These are phyloP conservation scores for Myopa tessellatipennis DNA, from an alignment of 2,888 invertebrate species.

Conservation along the genomic window DNA sequence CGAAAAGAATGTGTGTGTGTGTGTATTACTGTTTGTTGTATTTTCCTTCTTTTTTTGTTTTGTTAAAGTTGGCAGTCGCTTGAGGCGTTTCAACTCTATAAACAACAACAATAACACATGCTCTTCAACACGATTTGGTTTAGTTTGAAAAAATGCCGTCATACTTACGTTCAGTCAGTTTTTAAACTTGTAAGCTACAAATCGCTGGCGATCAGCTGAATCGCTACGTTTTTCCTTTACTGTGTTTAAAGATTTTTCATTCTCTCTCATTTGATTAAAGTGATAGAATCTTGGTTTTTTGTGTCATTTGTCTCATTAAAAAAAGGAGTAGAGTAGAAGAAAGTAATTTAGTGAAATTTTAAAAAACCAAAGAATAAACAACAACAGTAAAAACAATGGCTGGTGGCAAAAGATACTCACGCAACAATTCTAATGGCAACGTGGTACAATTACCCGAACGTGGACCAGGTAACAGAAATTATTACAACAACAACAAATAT, in stretches of 20 bases:
- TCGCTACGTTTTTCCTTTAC: conserved; percentile 53
- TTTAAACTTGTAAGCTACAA: conserved; percentile 56
- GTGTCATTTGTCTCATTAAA: no score
- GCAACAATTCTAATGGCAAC: conserved; percentile 64
- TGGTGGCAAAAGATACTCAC: conserved; percentile 62
- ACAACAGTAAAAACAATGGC: conserved; percentile 58
- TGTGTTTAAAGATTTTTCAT: conserved; percentile 22
- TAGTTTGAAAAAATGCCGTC: conserved; percentile 54
- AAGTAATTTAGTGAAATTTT: conserved; percentile 4
- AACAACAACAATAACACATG: conserved; percentile 10
- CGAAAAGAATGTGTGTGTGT: no score
- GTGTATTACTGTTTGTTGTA: not conserved
- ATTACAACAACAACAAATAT: not conserved
- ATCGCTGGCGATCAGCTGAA: conserved; percentile 64
- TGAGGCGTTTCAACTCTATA: not conserved
- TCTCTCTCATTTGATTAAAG: conserved; percentile 39
- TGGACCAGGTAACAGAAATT: conserved; percentile 66
- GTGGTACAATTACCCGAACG: conserved; percentile 65
- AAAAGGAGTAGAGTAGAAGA: no score
- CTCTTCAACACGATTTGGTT: conserved; percentile 52
- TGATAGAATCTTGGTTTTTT: no score
- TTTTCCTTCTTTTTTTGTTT: not conserved
- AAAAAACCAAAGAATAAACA: conserved; percentile 29
- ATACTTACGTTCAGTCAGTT: conserved; percentile 56
- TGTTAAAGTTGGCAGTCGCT: no score